Percentiles rank a stretch among this genome's conserved stretches.
Conservation (phyloP, 2,888 invertebrate species). For the Calameuta pallipes region DNA sequence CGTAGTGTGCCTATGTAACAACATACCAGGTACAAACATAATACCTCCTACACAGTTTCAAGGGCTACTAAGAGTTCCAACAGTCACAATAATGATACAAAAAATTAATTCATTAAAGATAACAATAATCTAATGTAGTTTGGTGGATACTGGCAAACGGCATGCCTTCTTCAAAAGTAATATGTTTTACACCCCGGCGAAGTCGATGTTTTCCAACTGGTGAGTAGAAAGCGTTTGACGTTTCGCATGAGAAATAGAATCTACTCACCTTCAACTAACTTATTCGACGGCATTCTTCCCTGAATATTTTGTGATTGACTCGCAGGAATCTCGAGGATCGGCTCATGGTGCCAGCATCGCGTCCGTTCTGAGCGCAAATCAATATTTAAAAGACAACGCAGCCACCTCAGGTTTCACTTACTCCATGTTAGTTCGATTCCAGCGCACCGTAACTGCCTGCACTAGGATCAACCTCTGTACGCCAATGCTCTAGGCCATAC, state of each 20-base stretch:
- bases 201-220: constrained; percentile 42
- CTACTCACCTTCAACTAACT: constrained; percentile 42
- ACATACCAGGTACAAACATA: background rate
- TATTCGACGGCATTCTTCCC: constrained; percentile 39
- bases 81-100: background rate
- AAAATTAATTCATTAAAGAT: background rate
- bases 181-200: constrained; percentile 32
- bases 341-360: constrained; percentile 37
- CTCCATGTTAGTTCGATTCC: constrained; percentile 48
- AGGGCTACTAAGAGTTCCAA: background rate
- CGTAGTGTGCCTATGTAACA: background rate
- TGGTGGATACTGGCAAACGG: background rate
- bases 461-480: background rate
- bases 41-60: background rate
- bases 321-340: constrained; percentile 21
- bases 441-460: constrained; percentile 31
- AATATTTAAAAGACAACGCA: constrained; percentile 55
- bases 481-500: background rate
- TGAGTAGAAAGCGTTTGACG: constrained; percentile 41
- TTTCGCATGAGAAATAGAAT: constrained; percentile 30
- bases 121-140: background rate
- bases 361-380: constrained; percentile 42
- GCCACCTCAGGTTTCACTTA: constrained; percentile 48
- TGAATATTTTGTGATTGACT: constrained; percentile 27
- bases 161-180: constrained; percentile 20